Evolutionary conservation across 2,797 vertebrate species (phyloP), one percentile per base, ranked within the genome.

Genomic region (Aeoliscus strigatus): DNA sequence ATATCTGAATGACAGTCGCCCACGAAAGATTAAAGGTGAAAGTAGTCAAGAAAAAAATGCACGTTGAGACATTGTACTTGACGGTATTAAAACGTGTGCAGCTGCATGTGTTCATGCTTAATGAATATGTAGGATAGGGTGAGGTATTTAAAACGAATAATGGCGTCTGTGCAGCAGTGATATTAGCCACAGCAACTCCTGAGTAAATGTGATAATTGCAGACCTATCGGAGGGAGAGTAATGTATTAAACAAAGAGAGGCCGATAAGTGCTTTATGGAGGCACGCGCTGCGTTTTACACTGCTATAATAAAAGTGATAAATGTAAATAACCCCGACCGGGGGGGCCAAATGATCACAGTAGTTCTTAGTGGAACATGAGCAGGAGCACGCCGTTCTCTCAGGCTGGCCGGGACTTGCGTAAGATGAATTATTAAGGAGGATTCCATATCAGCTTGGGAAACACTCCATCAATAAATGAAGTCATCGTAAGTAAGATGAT

Each of bases 401-500:
- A 14, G 56, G 42, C 45, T 28, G 51, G 55, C 59, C 45, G 25
- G 15, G 57, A 42, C 44, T 66, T 32, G 41, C 56, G 37, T 74
- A 39, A 58, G 51, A 85, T 86, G 51, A 86, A 88, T 85, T 81
- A 89, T 87, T 88, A 35, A 87, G 65, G 70, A 24, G 60, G 77
- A 69, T 79, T 87, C 73, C 67, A 79, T 89, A 81, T 82, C 83
- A 84, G 55, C 70, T 57, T 61, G 77, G 79, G 74, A 84, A 87
- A 86, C 75, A 75, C 72, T 53, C 25, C 82, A 87, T 89, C 68
- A 88, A 88, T 87, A 86, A 87, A 75, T 73, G 27, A 87, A 85
- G 52, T 46, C 62, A 70, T 78, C 73, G 69, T 69, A 69, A 77
- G 59, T 39, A 35, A 29, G 41, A 60, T 37, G 34, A 78, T 71